Base-by-base conservation (phyloP, 2,888 invertebrate species). In the Congeria kusceri region DNA sequence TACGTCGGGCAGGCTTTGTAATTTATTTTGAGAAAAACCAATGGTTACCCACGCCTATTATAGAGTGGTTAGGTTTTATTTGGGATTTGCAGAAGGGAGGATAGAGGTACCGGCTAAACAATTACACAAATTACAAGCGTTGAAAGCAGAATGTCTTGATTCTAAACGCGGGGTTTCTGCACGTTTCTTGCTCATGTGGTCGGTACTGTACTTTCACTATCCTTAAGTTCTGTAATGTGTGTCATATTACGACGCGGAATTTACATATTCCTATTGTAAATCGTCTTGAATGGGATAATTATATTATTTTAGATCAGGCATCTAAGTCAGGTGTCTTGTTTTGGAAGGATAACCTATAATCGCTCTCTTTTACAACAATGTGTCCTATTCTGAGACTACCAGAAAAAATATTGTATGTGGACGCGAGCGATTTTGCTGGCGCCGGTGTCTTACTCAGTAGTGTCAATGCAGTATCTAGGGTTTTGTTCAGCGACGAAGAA, bases 371-470 rank as follows among this genome's bases (percentile, higher is more conserved):
- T 32, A 28, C 56, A 44, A 47, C 47, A 3, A 39, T 58, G 3
- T 29, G n/a, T 11, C 63, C 44, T 7, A 44, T 25, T 32, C 29
- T 27, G 53, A 59, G 49, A 3, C 15, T 53, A 27, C 66, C 70
- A 7, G 70, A 76, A 15, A 25, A 62, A 23, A 66, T 76, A 20
- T 39, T 69, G 3, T 76, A 28, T 57, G 70, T 61, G 25, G 70
- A 70, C 25, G 76, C 62, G 11, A 77, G 66, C 20, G 57, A 32
- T 64, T 58, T 49, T 23, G 70, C 70, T 25, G 66, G 53, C 5
- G 66, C 70, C 11, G 76, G 66, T 23, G 53, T 77, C 9, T 18
- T 61, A 32, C 0, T 66, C 44, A 57, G 32, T 29, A 4, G 32
- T 11, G 32, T 32, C 11, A 62, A 62, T 20, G 13, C 29, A n/a